These are phyloP conservation scores for Halcyon malimbica DNA, from an alignment of 2,113 vertebrate species.

Conservation along the genomic window DNA sequence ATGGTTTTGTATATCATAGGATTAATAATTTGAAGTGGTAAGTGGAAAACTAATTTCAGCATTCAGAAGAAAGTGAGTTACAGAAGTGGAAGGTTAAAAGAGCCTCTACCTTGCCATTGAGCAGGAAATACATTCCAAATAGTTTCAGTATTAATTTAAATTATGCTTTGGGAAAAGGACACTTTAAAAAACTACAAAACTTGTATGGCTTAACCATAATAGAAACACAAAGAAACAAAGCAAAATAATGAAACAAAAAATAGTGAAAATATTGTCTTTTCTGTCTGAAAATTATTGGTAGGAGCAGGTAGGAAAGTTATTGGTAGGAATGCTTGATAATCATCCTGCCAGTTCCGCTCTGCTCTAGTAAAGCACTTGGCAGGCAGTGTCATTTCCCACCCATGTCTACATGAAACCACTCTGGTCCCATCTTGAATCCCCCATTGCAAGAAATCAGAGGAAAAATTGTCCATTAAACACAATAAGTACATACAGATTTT, in stretches of 20 bases:
- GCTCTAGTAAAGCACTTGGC: accelerated
- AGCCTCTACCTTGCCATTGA: background rate
- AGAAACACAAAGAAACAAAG: background rate
- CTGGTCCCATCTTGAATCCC: background rate
- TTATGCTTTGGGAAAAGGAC: background rate
- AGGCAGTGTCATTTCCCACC: background rate
- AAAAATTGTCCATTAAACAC: background rate
- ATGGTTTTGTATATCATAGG: background rate
- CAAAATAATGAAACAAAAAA: background rate
- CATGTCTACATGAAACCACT: background rate
- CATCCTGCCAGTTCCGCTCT: background rate
- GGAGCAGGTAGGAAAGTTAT: background rate
- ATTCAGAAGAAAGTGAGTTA: background rate
- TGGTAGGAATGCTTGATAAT: background rate
- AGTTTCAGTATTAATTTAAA: background rate
- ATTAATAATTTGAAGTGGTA: background rate
- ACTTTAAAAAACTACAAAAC: background rate
- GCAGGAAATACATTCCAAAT: background rate
- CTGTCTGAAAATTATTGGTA: background rate
- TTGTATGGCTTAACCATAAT: background rate
- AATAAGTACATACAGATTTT: background rate
- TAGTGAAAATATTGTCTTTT: background rate
- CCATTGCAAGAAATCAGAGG: background rate
- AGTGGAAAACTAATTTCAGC: background rate
- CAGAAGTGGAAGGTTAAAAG: background rate